Evolutionary conservation across 2,888 invertebrate genomes (phyloP).

Genomic region (Liopterus haemorrhoidalis): DNA sequence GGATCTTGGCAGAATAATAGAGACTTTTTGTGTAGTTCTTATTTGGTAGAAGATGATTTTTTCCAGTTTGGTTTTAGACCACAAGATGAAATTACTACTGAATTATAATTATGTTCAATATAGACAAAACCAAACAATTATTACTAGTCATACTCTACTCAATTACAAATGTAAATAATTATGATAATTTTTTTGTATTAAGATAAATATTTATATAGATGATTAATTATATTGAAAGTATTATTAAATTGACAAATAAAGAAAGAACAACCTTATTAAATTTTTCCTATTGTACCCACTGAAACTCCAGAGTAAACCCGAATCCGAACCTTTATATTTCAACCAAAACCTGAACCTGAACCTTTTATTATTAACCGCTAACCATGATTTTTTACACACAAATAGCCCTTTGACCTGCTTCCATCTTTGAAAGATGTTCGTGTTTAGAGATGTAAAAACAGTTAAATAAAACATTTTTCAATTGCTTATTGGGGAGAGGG

Average conservation of each 20-base stretch:
- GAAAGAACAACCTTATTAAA: slow-evolving; percentile 6
- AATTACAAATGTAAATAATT: slow-evolving; percentile 23
- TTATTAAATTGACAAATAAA: neutral
- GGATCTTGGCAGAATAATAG: slow-evolving; percentile 42
- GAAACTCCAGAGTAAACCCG: too few relatives aligned
- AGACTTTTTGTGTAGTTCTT: slow-evolving; percentile 49
- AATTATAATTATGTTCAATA: slow-evolving; percentile 52
- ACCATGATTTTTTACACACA: too few relatives aligned
- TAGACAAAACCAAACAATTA: slow-evolving; percentile 26
- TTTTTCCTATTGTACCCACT: too few relatives aligned
- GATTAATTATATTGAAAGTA: neutral
- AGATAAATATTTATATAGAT: slow-evolving; percentile 18
- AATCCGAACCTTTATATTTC: too few relatives aligned
- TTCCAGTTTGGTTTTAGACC: slow-evolving; percentile 78
- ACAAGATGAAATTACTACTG: slow-evolving; percentile 83
- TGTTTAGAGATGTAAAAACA: too few relatives aligned
- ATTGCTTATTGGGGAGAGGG: too few relatives aligned
- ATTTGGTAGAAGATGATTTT: slow-evolving; percentile 74
- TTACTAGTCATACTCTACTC: slow-evolving; percentile 28
- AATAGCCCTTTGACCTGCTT: too few relatives aligned
- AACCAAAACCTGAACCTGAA: too few relatives aligned
- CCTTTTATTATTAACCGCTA: too few relatives aligned
- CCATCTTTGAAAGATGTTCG: too few relatives aligned
- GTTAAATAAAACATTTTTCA: too few relatives aligned
- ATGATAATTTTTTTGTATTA: slow-evolving; percentile 17